These are phyloP conservation scores for Nowickia ferox DNA, from an alignment of 2,888 invertebrate genomes.

Conservation along the genomic window DNA sequence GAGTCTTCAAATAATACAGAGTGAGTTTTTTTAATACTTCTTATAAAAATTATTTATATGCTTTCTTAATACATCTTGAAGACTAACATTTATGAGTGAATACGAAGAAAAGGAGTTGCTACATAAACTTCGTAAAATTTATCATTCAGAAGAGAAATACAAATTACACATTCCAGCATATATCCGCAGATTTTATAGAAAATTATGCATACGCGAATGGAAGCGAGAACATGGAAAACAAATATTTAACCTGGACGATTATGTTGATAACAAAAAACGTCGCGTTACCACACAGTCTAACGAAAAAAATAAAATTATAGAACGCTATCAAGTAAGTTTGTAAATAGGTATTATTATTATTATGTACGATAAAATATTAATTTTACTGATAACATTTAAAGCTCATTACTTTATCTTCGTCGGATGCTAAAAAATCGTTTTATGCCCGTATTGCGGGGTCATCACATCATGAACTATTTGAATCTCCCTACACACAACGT, in stretches of 20 bases:
- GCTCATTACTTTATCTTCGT: slow-evolving; percentile 76
- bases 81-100: slow-evolving; percentile 78
- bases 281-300: slow-evolving; percentile 1
- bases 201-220: slow-evolving; percentile 85
- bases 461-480: slow-evolving; percentile 85
- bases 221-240: slow-evolving; percentile 85
- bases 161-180: slow-evolving; percentile 79
- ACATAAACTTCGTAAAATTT: slow-evolving; percentile 78
- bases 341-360: not conserved
- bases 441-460: slow-evolving; percentile 85
- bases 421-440: slow-evolving; percentile 78
- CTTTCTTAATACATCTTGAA: slow-evolving; percentile 32
- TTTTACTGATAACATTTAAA: slow-evolving; percentile 67
- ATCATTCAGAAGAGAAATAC: slow-evolving; percentile 75
- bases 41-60: not conserved
- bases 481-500: slow-evolving; percentile 89
- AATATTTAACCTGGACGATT: slow-evolving; percentile 85
- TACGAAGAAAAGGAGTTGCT: slow-evolving; percentile 81
- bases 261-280: slow-evolving; percentile 60
- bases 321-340: slow-evolving; percentile 80
- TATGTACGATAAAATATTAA: not conserved
- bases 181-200: slow-evolving; percentile 84
- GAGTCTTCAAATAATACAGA: slow-evolving; percentile 47
- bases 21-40: slow-evolving; percentile 20
- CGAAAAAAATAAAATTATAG: slow-evolving; percentile 77